Percentiles rank a stretch among this genome's conserved stretches.
These are phyloP conservation scores for Lycocerus yunnanus DNA, from an alignment of 2,888 invertebrate species.

Conservation along the genomic window DNA sequence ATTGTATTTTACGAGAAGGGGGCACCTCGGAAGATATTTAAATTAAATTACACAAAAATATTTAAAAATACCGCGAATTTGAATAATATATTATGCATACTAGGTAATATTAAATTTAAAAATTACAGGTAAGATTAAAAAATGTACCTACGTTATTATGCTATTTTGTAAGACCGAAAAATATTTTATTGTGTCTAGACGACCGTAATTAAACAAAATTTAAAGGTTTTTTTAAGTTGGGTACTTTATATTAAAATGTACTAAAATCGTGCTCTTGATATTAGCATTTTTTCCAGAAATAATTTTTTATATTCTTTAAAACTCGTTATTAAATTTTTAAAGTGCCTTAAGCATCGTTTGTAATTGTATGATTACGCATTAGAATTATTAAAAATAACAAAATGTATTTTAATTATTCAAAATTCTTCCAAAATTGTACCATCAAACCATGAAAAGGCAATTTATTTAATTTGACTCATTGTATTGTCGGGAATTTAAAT, in stretches of 20 bases:
- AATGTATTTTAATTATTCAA: neutral
- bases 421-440: neutral
- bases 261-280: neutral
- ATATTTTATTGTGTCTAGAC: constrained; percentile 42
- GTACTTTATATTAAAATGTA: constrained; percentile 20
- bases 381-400: neutral
- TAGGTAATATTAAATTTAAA: neutral
- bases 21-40: neutral
- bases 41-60: neutral
- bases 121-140: constrained; percentile 31
- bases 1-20: neutral
- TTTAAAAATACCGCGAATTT: neutral
- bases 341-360: neutral
- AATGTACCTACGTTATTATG: constrained; percentile 36
- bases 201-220: constrained; percentile 35
- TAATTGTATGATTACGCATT: neutral
- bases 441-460: neutral
- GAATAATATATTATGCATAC: constrained; percentile 19
- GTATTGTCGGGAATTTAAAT: neutral
- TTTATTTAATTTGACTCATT: neutral
- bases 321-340: neutral
- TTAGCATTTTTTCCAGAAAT: neutral
- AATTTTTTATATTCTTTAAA: neutral
- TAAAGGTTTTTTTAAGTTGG: constrained; percentile 6
- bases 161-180: constrained; percentile 40